Evolutionary conservation across 2,797 vertebrate species (phyloP).

Genomic region (Spinibarbus caldwelli): DNA sequence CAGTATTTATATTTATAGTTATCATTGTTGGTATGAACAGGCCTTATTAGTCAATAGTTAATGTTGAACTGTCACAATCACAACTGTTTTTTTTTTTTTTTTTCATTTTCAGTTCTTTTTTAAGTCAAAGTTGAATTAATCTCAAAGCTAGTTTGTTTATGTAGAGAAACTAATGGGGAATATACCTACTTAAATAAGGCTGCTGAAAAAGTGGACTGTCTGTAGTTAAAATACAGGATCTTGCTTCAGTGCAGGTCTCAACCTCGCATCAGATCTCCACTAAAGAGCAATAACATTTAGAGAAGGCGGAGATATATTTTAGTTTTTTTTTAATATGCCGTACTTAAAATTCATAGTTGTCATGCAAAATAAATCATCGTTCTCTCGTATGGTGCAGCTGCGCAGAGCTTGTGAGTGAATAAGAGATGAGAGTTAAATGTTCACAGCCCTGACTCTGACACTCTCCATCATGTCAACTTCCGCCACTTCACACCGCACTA

Average conservation of each 20-base stretch:
- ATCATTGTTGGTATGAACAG: not conserved
- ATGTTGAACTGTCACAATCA: not conserved
- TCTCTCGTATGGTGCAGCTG: slow-evolving; percentile 65
- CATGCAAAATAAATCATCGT: slow-evolving; percentile 85
- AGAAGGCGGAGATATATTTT: slow-evolving; percentile 66
- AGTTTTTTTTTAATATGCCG: slow-evolving; percentile 77
- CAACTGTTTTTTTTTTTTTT: not conserved
- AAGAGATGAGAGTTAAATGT: slow-evolving; percentile 82
- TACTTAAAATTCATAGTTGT: slow-evolving; percentile 85
- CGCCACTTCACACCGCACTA: slow-evolving; percentile 1
- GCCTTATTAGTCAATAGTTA: not conserved
- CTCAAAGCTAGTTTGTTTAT: not conserved
- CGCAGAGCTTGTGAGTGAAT: slow-evolving; percentile 78
- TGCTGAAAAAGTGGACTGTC: not conserved
- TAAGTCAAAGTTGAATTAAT: not conserved
- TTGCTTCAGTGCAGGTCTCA: not conserved
- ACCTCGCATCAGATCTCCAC: slow-evolving; percentile 13
- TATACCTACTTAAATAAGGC: not conserved
- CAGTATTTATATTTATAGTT: not conserved
- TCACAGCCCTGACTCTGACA: slow-evolving; percentile 78
- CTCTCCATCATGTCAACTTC: slow-evolving; percentile 74
- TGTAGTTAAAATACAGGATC: not conserved
- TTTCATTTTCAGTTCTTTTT: not conserved
- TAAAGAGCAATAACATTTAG: slow-evolving; percentile 74
- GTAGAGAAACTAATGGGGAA: not conserved